Evolutionary conservation across 2,113 vertebrate genomes (phyloP), one percentile per base, ranked within the genome.

Genomic region (Laterallus jamaicensis): DNA sequence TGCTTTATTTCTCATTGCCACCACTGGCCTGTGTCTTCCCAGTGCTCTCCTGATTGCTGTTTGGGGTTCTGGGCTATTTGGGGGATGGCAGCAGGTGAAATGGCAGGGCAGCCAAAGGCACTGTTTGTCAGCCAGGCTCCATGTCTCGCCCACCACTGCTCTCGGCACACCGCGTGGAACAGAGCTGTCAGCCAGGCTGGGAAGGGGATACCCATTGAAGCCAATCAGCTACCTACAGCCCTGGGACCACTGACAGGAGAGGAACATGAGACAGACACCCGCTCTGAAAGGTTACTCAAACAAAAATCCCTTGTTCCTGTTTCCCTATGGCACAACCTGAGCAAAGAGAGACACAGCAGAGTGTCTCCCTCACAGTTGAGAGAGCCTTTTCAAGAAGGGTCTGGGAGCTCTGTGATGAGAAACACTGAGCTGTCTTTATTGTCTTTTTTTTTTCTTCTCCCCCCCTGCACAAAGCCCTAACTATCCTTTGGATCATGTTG

Each of bases 141-240:
- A 31, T 0, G 0, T 37, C 70, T 78, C 8, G 1, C 44, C 69
- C 0, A 1, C n/a, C 18, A 0, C 32, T 6, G 0, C 77, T 14
- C 58, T 69, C 12, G 0, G n/a, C 6, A 5, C 21, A 3, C 52
- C 15, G 3, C 3, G 1, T 16, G 64, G 64, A 86, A 22, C 1
- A 1, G 85, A 81, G 64, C 68, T 83, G 73, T 82, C 56, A 13
- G 85, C 20, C 1, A 0, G 59, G 56, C 47, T 8, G 29, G 66
- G 82, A 71, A 49, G 73, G 66, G 82, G 86, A 42, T 64, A 39
- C 79, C 35, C 4, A 0, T 32, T 79, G 88, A 73, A 84, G 77
- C 31, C 69, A 77, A 73, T 82, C 92, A 91, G 74, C 35, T 77
- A 84, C 44, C 39, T 82, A 73, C 81, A 22, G 3, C 81, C 40